phyloP scores from a whole-genome alignment of 1,140 invertebrate species.

The Homalodisca vitripennis region DNA sequence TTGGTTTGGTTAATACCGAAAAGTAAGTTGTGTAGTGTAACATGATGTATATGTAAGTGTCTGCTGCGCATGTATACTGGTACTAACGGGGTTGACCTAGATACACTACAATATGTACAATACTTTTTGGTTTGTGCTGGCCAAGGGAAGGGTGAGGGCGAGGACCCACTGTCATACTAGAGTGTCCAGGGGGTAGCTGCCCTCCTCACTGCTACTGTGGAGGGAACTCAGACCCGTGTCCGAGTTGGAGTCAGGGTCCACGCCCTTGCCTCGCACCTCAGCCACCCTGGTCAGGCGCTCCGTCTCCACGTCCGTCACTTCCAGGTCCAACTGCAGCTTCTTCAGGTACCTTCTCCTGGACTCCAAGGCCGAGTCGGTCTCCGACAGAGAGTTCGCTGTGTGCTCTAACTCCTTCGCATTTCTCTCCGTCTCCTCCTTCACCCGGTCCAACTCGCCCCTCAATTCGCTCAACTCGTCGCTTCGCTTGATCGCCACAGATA shows the following conservation, averaged over 20 bases:
- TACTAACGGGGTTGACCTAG: no score
- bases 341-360: constrained; percentile 61
- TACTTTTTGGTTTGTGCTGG: no score
- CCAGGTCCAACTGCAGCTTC: constrained; percentile 61
- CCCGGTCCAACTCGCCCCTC: constrained; percentile 31
- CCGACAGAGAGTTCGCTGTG: constrained; percentile 59
- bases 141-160: no score
- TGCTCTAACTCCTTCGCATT: constrained; percentile 63
- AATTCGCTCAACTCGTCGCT: constrained; percentile 50
- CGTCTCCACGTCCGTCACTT: constrained; percentile 59
- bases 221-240: constrained; percentile 58
- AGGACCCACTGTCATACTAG: constrained; percentile 52
- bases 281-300: constrained; percentile 39
- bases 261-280: neutral
- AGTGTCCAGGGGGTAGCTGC: constrained; percentile 50
- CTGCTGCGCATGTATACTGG: no score
- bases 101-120: no score
- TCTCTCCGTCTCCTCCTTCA: constrained; percentile 51
- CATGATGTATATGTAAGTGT: no score
- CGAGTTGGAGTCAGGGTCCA: constrained; percentile 55
- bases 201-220: constrained; percentile 53
- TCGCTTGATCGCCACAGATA: constrained; percentile 64
- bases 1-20: no score
- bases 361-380: constrained; percentile 61
- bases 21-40: no score